Evolutionary conservation across 2,797 vertebrate species (phyloP).

Genomic region (Tachyglossus aculeatus): DNA sequence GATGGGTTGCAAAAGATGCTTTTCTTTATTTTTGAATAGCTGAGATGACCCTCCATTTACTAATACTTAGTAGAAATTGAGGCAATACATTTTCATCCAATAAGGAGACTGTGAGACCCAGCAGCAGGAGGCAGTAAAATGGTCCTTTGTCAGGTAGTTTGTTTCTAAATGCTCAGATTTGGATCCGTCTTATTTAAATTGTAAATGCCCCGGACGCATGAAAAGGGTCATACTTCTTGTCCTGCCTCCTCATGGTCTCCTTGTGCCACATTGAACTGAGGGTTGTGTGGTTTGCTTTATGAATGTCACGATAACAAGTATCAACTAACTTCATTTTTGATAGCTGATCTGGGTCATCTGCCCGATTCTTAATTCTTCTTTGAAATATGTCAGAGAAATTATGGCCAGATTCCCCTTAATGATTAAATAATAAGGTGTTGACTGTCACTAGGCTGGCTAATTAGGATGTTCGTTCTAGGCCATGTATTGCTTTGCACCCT

Average conservation of each 20-base stretch:
- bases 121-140: background rate
- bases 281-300: background rate
- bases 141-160: conserved; percentile 10
- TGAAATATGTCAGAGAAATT: conserved; percentile 49
- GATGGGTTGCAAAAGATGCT: conserved; percentile 2
- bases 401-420: conserved; percentile 57
- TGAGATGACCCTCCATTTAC: background rate
- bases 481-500: conserved; percentile 38
- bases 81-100: conserved; percentile 9
- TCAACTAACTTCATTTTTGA: conserved; percentile 16
- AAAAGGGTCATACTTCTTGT: conserved; percentile 11
- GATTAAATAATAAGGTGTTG: conserved; percentile 71
- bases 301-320: background rate
- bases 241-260: conserved; percentile 1
- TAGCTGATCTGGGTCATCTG: conserved; percentile 27
- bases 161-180: conserved; percentile 13
- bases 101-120: background rate
- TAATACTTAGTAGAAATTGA: conserved; percentile 12
- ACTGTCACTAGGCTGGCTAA: conserved; percentile 63
- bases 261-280: background rate
- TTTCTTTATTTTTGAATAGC: too few relatives aligned
- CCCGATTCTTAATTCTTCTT: conserved; percentile 35
- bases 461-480: conserved; percentile 54
- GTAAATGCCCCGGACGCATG: background rate
- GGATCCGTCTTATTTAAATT: conserved; percentile 23